Base-by-base conservation (phyloP, 2,113 vertebrate species). In the Amphiprion percula region DNA sequence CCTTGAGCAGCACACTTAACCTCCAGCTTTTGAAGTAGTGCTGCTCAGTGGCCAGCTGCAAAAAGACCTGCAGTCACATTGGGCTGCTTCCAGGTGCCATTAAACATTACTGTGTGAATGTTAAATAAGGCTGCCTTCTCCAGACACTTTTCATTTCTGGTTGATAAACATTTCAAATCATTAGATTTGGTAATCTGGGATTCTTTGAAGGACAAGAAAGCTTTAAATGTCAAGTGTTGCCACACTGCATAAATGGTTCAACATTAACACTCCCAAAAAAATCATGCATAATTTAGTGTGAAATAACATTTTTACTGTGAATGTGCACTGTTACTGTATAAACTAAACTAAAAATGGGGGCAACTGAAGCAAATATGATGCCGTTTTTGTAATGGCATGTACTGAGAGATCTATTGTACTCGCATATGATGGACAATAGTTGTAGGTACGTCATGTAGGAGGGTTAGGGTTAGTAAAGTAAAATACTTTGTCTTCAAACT, bases 1-100 rank as follows among this genome's bases (percentile, higher is more conserved):
- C 68, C 68, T 84, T 82, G 73, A 84, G 72, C 78, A n/a, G 62
- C 69, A 54, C 62, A 70, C 55, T 66, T 83, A 85, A 88, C 74
- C 88, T 82, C 71, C 77, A 64, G 69, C 74, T 74, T 72, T 61
- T 81, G 64, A 85, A 72, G 70, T 17, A 11, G 59, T 76, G 69
- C 54, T 59, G 68, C 74, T 80, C 62, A 53, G 62, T 54, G 44
- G 65, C 59, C 39, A 46, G 59, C 53, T 61, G 47, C 70, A 72
- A 68, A 37, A 77, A 75, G 17, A 80, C 33, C 79, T 65, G 69
- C 49, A 62, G 63, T 73, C 55, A 67, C 56, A 55, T 53, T 73
- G 73, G 73, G 60, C 68, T 4, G 33, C 62, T 81, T 79, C 52
- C 76, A 77, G 64, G 21, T 61, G 62, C 60, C 66, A 80, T 82